Conservation (phyloP, 1,140 invertebrate genomes). For the Gonatopus flavifemur region DNA sequence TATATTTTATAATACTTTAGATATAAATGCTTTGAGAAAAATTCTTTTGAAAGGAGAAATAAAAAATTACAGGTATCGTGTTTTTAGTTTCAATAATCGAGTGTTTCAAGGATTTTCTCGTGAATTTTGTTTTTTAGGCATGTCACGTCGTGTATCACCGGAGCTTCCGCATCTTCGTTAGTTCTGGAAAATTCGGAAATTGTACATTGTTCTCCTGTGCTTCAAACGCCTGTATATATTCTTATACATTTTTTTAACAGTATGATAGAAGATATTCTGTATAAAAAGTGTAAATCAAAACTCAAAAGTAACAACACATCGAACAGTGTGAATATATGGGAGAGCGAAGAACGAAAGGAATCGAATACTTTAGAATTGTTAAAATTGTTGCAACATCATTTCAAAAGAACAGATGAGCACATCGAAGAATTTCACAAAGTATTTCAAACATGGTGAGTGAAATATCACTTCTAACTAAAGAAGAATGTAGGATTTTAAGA, state of each 20-base stretch:
- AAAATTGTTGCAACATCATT: slow-evolving; percentile 18
- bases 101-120: background rate
- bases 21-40: slow-evolving; percentile 44
- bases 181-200: slow-evolving; percentile 9
- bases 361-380: slow-evolving; percentile 36
- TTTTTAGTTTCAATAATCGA: slow-evolving; percentile 5
- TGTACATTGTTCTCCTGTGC: slow-evolving; percentile 29
- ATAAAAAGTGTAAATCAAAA: slow-evolving; percentile 20
- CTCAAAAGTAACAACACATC: slow-evolving; percentile 7
- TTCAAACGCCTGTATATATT: slow-evolving; percentile 37
- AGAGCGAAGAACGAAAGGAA: slow-evolving; percentile 12
- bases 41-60: slow-evolving; percentile 34
- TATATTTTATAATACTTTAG: slow-evolving; percentile 36
- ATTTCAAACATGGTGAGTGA: slow-evolving; percentile 39
- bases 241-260: slow-evolving; percentile 39
- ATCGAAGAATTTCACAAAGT: slow-evolving; percentile 31
- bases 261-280: slow-evolving; percentile 17
- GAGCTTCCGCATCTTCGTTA: slow-evolving; percentile 18
- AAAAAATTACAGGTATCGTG: slow-evolving; percentile 31
- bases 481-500: no score
- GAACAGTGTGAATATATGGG: background rate
- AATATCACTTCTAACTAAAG: no score
- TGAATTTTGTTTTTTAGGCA: slow-evolving; percentile 29
- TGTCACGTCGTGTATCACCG: slow-evolving; percentile 31
- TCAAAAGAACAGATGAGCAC: slow-evolving; percentile 24